A percentile compares a stretch with the other conserved stretches of the same genome.
These are phyloP conservation scores for Promerops cafer DNA, from an alignment of 2,113 vertebrate species.

Conservation along the genomic window DNA sequence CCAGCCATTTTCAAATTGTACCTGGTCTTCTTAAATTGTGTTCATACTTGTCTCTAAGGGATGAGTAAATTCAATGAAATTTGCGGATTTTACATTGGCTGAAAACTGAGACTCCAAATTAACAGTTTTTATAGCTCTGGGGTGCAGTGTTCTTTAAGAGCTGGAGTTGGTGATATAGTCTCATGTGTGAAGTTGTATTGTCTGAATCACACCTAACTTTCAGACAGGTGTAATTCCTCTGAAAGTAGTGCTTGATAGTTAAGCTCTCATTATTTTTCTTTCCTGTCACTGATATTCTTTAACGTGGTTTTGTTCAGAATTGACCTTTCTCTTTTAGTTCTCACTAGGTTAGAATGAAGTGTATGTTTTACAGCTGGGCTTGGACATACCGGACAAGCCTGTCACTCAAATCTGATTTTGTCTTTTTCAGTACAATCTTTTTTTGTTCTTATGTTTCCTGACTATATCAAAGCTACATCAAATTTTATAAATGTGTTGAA, in stretches of 20 bases:
- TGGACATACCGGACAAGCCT: neutral
- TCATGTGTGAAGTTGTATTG: neutral
- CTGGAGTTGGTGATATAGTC: neutral
- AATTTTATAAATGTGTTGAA: neutral
- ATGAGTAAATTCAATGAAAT: neutral
- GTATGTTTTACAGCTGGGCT: neutral
- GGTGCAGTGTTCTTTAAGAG: neutral
- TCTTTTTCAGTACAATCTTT: neutral
- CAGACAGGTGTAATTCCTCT: neutral
- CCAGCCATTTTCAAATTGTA: neutral
- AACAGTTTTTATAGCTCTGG: neutral
- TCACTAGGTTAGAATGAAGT: neutral
- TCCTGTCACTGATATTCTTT: neutral
- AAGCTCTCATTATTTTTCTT: neutral
- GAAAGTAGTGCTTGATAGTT: neutral
- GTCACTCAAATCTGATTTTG: neutral
- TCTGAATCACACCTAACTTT: neutral
- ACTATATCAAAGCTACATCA: neutral
- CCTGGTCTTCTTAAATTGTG: neutral
- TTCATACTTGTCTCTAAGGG: neutral
- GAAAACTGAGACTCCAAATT: neutral
- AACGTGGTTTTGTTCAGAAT: neutral
- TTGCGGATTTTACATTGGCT: neutral
- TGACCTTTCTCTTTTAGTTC: neutral
- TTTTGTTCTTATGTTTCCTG: neutral